Evolutionary conservation across 2,113 vertebrate genomes (phyloP).

Genomic region (Myiopsitta monachus): DNA sequence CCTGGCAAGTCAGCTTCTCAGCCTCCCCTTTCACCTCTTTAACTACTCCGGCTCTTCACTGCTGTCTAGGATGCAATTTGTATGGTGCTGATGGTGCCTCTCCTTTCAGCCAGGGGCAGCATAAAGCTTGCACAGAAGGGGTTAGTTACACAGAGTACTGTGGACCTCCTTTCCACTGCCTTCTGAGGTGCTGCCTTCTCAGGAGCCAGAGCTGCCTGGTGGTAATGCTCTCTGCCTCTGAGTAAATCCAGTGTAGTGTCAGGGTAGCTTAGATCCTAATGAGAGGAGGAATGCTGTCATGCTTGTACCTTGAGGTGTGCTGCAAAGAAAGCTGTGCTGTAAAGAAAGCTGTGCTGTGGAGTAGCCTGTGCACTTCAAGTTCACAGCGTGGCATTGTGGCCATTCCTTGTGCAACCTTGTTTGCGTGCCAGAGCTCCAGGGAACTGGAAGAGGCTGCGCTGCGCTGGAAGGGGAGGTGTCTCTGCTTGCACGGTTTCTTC

Average conservation of each 20-base stretch:
- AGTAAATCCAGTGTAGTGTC: background rate
- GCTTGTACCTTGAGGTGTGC: background rate
- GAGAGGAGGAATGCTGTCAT: background rate
- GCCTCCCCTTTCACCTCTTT: background rate
- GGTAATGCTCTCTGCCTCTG: background rate
- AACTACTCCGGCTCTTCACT: background rate
- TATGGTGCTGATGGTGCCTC: background rate
- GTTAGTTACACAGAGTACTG: background rate
- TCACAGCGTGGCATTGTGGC: rapidly evolving
- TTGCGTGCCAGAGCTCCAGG: rapidly evolving
- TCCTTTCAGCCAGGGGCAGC: background rate
- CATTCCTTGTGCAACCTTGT: background rate
- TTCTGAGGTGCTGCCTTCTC: background rate
- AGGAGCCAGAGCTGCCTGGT: background rate
- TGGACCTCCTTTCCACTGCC: background rate
- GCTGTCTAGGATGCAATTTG: rapidly evolving
- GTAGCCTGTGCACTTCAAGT: background rate
- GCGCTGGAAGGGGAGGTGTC: background rate
- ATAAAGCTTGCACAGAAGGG: rapidly evolving
- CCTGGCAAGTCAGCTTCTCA: background rate
- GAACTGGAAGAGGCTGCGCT: background rate
- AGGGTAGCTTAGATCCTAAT: background rate
- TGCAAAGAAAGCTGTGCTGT: background rate
- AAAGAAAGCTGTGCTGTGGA: background rate
- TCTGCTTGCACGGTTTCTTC: background rate